Conservation (phyloP, 2,797 vertebrate species). For the Clarias laeviceps region DNA sequence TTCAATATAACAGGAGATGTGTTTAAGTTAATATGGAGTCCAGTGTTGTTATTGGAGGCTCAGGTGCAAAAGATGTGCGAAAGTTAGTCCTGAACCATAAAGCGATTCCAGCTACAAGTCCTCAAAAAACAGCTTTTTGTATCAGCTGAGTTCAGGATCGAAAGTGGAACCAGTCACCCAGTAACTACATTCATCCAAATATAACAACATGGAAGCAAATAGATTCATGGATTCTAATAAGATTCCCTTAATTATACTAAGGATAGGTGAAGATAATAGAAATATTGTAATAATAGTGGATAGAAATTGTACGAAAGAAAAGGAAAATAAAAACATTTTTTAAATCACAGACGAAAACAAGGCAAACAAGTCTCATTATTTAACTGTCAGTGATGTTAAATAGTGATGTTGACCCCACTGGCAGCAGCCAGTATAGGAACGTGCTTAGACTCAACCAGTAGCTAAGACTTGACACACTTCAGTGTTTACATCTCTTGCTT, state of each 20-base stretch:
- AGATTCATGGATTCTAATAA: not conserved
- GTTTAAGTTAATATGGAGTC: no score
- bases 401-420: not conserved
- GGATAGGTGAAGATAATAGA: not conserved
- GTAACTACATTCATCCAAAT: no score
- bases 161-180: no score
- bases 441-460: not conserved
- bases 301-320: not conserved
- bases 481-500: not conserved
- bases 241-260: not conserved
- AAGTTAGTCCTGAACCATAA: no score
- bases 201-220: no score
- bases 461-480: slow-evolving; percentile 12
- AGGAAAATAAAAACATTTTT: not conserved
- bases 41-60: no score
- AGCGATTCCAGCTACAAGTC: no score
- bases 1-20: no score
- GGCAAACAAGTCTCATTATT: not conserved
- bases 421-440: not conserved
- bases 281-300: not conserved
- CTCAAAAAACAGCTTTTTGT: no score
- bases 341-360: no score
- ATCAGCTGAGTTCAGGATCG: no score
- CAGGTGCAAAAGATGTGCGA: no score
- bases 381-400: not conserved